Evolutionary conservation across 1,140 invertebrate genomes (phyloP).

Genomic region (Drosophila trapezifrons): DNA sequence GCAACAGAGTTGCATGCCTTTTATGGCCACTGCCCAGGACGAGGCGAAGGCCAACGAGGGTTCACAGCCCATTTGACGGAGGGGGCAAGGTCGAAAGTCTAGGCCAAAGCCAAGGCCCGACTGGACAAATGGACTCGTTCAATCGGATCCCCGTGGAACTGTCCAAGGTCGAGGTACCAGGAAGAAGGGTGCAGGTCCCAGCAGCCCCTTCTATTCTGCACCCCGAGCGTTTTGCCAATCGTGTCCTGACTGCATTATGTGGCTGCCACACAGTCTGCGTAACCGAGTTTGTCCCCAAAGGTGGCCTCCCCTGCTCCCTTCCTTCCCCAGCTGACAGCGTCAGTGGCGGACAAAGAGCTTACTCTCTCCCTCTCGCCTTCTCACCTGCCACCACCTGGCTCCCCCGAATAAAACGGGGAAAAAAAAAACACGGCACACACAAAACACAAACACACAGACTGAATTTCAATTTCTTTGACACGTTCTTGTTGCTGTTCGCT

Average conservation of each 20-base stretch:
- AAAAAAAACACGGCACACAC: neutral
- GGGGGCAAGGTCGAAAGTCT: slow-evolving; percentile 37
- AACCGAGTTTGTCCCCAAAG: slow-evolving; percentile 5
- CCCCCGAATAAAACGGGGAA: neutral
- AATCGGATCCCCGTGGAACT: slow-evolving; percentile 15
- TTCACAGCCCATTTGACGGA: slow-evolving; percentile 45
- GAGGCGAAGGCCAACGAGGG: slow-evolving; percentile 5
- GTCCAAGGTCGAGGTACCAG: slow-evolving; percentile 21
- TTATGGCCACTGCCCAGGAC: slow-evolving; percentile 28
- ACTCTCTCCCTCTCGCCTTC: neutral
- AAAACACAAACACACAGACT: slow-evolving; percentile 41
- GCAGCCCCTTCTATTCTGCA: neutral
- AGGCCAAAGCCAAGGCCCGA: neutral
- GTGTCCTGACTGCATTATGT: slow-evolving; percentile 51
- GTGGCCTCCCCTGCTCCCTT: slow-evolving; percentile 6
- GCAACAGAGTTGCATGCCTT: slow-evolving; percentile 40
- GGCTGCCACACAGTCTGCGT: slow-evolving; percentile 16
- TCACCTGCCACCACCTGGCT: slow-evolving; percentile 20
- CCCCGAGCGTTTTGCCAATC: slow-evolving; percentile 33
- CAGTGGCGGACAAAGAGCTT: slow-evolving; percentile 30
- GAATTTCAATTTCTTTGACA: slow-evolving; percentile 80
- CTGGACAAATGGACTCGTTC: slow-evolving; percentile 20
- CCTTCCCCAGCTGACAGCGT: neutral
- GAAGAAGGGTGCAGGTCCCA: neutral
- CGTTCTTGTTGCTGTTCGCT: slow-evolving; percentile 47